These are phyloP conservation scores for Drosophila biarmipes DNA, from an alignment of 1,140 invertebrate genomes.

Conservation along the genomic window DNA sequence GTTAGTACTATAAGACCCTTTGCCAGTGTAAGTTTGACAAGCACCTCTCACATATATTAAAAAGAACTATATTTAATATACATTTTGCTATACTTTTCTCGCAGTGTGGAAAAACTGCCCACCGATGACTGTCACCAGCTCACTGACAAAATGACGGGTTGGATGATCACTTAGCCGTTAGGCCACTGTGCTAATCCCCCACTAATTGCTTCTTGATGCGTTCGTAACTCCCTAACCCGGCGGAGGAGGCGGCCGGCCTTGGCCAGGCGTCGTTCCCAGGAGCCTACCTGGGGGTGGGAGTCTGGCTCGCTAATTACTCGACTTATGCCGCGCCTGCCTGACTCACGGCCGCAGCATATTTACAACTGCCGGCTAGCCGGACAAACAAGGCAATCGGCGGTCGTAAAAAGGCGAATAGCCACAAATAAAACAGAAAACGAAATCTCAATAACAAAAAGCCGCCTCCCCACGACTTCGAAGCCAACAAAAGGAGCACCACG, in stretches of 20 bases:
- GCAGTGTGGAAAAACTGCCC: constrained; percentile 16
- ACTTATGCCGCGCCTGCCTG: constrained; percentile 32
- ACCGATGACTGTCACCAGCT: constrained; percentile 20
- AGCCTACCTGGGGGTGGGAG: constrained; percentile 49
- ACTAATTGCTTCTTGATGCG: constrained; percentile 79
- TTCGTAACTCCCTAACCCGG: constrained; percentile 43
- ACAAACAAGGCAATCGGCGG: constrained; percentile 24
- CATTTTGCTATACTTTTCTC: not conserved
- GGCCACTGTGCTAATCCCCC: constrained; percentile 56
- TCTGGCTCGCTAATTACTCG: constrained; percentile 38
- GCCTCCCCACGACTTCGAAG: constrained; percentile 26
- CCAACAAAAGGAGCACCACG: constrained; percentile 67
- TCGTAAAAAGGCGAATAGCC: constrained; percentile 57
- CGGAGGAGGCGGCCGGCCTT: constrained; percentile 11
- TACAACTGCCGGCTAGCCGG: constrained; percentile 27
- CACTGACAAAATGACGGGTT: constrained; percentile 10
- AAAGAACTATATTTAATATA: too few species aligned
- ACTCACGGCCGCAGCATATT: constrained; percentile 54
- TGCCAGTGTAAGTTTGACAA: too few species aligned
- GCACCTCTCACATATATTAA: too few species aligned
- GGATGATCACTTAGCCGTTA: constrained; percentile 31
- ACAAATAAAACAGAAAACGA: constrained; percentile 45
- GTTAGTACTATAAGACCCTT: too few species aligned
- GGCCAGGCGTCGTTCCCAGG: constrained; percentile 21
- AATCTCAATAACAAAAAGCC: constrained; percentile 35